These are phyloP conservation scores for Trogon surrucura DNA, from an alignment of 2,113 vertebrate species.

Conservation along the genomic window DNA sequence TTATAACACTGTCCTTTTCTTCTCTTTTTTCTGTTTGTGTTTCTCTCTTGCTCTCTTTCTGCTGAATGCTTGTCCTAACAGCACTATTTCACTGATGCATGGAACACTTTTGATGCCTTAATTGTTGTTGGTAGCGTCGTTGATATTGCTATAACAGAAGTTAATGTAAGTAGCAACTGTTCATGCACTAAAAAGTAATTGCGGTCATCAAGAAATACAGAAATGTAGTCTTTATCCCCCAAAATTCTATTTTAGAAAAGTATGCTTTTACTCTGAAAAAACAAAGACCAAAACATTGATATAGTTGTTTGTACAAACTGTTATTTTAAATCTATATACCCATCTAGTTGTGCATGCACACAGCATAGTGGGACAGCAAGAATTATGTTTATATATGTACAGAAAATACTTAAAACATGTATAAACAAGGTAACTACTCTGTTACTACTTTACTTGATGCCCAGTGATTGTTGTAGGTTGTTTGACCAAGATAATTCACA, in stretches of 20 bases:
- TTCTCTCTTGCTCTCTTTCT: slow-evolving; percentile 78
- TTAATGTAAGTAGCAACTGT: slow-evolving; percentile 94
- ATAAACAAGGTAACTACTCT: neutral
- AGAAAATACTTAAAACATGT: neutral
- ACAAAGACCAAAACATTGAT: neutral
- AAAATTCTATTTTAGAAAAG: neutral
- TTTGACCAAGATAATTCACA: neutral
- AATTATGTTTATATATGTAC: neutral
- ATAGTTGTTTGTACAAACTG: neutral
- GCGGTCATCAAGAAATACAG: slow-evolving; percentile 52
- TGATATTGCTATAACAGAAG: slow-evolving; percentile 99
- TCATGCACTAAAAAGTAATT: slow-evolving; percentile 77
- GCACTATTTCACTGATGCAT: slow-evolving; percentile 99
- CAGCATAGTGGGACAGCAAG: neutral
- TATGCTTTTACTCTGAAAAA: neutral
- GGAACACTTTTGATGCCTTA: slow-evolving; percentile 99
- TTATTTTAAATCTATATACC: neutral
- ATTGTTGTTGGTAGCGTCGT: slow-evolving; percentile 99
- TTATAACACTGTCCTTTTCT: slow-evolving; percentile 82
- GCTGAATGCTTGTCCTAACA: slow-evolving; percentile 88
- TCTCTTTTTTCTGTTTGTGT: slow-evolving; percentile 79
- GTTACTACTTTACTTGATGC: neutral
- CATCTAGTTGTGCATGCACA: neutral
- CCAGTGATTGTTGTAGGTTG: neutral
- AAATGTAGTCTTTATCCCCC: slow-evolving; percentile 26